These are phyloP conservation scores for Galaxea fascicularis DNA, from an alignment of 92 coral and sea anemone genomes.

Conservation along the genomic window DNA sequence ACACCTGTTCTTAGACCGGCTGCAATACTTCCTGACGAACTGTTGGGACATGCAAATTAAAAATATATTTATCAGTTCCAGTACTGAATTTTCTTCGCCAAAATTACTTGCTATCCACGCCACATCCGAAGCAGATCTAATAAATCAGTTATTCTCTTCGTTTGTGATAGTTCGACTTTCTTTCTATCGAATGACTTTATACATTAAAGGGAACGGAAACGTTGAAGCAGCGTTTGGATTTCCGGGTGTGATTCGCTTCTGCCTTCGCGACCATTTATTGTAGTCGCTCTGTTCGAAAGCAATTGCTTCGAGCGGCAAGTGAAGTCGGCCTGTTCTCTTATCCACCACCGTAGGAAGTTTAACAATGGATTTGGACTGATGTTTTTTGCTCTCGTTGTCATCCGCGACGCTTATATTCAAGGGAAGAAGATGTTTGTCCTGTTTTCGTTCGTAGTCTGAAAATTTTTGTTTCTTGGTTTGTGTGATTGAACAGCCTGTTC, in stretches of 20 bases:
- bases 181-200: neutral
- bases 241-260: slow-evolving; percentile 3
- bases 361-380: neutral
- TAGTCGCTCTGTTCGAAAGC: slow-evolving; percentile 48
- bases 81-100: neutral
- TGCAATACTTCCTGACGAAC: neutral
- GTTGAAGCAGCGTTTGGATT: neutral
- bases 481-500: neutral
- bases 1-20: slow-evolving; percentile 1
- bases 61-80: neutral
- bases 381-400: slow-evolving; percentile 4
- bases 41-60: slow-evolving; percentile 16
- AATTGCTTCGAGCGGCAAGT: slow-evolving; percentile 20
- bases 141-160: neutral
- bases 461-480: neutral
- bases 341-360: slow-evolving; percentile 43
- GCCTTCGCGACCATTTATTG: slow-evolving; percentile 46
- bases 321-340: slow-evolving; percentile 27
- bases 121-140: neutral
- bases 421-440: slow-evolving; percentile 7
- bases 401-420: neutral
- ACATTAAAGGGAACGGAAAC: slow-evolving; percentile 11
- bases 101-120: neutral
- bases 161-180: neutral
- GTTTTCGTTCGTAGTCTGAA: neutral